These are phyloP conservation scores for Pungitius pungitius DNA, from an alignment of 2,113 vertebrate species.

Conservation along the genomic window DNA sequence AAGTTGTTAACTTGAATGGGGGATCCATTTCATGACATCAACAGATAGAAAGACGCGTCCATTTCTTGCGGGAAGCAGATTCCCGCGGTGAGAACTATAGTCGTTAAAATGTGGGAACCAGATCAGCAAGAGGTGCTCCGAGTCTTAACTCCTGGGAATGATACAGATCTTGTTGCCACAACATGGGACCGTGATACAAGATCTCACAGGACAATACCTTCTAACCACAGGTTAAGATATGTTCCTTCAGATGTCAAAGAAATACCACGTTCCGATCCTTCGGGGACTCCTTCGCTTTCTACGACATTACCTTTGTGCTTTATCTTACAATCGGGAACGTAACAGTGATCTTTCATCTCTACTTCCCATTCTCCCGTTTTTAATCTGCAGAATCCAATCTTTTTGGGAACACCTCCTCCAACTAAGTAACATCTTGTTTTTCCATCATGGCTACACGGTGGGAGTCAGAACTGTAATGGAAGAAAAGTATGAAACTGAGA, in stretches of 20 bases:
- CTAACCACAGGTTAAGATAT: not conserved
- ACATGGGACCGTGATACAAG: constrained; percentile 6
- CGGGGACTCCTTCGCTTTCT: not conserved
- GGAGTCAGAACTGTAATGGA: constrained; percentile 21
- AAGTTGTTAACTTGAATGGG: constrained; percentile 22
- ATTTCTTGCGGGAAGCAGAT: not conserved
- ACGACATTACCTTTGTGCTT: constrained; percentile 10
- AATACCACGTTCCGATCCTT: not conserved
- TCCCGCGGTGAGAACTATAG: not conserved
- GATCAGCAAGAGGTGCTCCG: constrained; percentile 24
- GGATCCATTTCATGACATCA: constrained; percentile 31
- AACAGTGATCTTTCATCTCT: not conserved
- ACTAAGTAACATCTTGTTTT: constrained; percentile 22
- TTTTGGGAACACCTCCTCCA: constrained; percentile 14
- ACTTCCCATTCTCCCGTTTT: constrained; percentile 20
- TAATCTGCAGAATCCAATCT: constrained; percentile 28
- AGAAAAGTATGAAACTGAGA: constrained; percentile 30
- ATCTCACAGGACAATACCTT: not conserved
- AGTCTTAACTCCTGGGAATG: constrained; percentile 16
- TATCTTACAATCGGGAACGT: constrained; percentile 8
- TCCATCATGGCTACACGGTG: not conserved
- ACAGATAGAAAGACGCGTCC: constrained; percentile 1
- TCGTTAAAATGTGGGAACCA: constrained; percentile 5
- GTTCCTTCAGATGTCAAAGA: not conserved
- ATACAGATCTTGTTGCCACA: constrained; percentile 31